Evolutionary conservation across 1,140 invertebrate species (phyloP).

Genomic region (Zaprionus lachaisei): DNA sequence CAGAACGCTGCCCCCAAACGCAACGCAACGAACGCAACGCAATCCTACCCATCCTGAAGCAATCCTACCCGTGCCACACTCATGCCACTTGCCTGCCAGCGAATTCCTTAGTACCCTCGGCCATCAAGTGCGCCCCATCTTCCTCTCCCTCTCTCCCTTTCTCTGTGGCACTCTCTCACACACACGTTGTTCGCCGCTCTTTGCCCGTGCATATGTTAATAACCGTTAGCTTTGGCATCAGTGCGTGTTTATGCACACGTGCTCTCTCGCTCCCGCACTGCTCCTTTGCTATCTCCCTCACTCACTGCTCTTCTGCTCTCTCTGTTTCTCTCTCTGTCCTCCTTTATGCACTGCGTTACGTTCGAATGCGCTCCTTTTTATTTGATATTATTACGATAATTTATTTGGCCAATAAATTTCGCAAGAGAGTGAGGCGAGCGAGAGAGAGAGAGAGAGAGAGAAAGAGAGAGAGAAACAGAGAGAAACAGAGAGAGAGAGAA

Average conservation of each 20-base stretch:
- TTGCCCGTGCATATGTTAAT: conserved; percentile 76
- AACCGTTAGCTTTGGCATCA: conserved; percentile 74
- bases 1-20: conserved; percentile 62
- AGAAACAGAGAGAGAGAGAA: conserved; percentile 32
- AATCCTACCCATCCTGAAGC: neutral
- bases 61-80: neutral
- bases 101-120: conserved; percentile 48
- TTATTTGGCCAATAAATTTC: conserved; percentile 80
- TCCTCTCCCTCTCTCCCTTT: neutral
- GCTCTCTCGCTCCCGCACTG: conserved; percentile 15
- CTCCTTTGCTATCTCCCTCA: neutral
- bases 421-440: conserved; percentile 39
- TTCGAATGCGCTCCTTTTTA: conserved; percentile 62
- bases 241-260: conserved; percentile 56
- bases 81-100: conserved; percentile 55
- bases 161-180: neutral
- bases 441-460: conserved; percentile 40
- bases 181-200: conserved; percentile 48
- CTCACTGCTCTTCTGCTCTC: neutral
- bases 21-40: conserved; percentile 15
- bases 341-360: conserved; percentile 21
- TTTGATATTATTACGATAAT: conserved; percentile 83
- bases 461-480: conserved; percentile 47
- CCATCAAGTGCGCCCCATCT: conserved; percentile 17
- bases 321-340: neutral